A percentile compares a stretch with the other conserved stretches of the same genome.
phyloP scores from a whole-genome alignment of 2,113 vertebrate species.

The Microcebus tavaratra region DNA sequence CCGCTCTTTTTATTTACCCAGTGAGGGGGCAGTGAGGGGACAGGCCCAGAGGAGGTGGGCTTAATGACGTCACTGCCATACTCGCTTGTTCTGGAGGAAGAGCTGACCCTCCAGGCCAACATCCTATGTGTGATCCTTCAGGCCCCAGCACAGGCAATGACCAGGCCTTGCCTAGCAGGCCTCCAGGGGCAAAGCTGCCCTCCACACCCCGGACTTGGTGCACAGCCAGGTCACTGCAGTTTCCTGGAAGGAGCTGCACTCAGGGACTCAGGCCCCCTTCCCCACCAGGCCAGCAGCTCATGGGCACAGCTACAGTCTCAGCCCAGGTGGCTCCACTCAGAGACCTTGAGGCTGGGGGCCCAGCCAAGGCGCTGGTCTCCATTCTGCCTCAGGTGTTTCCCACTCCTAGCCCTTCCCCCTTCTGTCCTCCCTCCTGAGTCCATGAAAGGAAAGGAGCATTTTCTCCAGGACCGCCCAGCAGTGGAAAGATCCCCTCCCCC shows the following conservation, averaged over 20 bases:
- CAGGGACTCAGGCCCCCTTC: too few species aligned
- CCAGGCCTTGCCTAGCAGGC: background rate
- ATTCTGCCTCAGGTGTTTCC: background rate
- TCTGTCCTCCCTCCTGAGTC: fast-evolving
- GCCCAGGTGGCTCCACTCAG: fast-evolving
- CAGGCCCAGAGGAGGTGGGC: background rate
- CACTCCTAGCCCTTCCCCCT: background rate
- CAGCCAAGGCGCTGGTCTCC: background rate
- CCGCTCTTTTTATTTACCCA: background rate
- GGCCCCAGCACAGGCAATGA: fast-evolving
- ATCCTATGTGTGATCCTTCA: background rate
- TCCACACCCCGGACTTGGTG: fast-evolving
- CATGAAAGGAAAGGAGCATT: background rate
- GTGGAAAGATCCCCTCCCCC: too few species aligned
- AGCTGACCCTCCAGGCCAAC: background rate
- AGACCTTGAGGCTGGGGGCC: background rate
- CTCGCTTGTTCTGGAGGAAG: background rate
- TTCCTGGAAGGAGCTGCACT: background rate
- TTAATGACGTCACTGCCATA: fast-evolving
- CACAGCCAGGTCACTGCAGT: fast-evolving
- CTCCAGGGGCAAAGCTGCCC: fast-evolving
- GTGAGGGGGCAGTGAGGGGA: background rate
- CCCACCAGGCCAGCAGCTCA: background rate
- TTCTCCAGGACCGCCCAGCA: background rate
- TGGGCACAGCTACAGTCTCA: background rate